phyloP scores from a whole-genome alignment of 2,113 vertebrate genomes.

The Cyprinodon variegatus region DNA sequence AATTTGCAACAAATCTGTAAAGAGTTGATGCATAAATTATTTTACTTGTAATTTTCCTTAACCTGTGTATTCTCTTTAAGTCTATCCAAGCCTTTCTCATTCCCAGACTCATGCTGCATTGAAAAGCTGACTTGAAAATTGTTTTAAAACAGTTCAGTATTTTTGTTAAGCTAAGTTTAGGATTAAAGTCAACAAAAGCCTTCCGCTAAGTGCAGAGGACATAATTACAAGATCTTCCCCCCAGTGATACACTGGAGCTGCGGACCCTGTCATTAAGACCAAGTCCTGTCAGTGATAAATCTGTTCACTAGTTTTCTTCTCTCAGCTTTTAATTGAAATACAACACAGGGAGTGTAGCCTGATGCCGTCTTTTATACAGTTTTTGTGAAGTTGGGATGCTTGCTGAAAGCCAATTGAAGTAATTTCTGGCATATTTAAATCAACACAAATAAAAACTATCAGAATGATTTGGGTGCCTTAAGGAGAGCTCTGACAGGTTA shows the following conservation, averaged over 20 bases:
- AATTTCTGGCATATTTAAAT: neutral
- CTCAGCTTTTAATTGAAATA: constrained; percentile 31
- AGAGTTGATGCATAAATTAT: too few species aligned
- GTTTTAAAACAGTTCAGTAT: neutral
- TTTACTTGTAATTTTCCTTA: neutral
- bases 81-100: neutral
- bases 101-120: neutral
- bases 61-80: neutral
- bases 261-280: constrained; percentile 38
- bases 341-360: constrained; percentile 23
- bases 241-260: neutral
- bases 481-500: neutral
- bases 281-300: constrained; percentile 38
- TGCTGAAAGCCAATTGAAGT: neutral
- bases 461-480: neutral
- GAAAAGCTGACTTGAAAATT: neutral
- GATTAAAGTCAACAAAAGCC: neutral
- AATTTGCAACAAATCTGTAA: neutral
- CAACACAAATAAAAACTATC: neutral
- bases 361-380: constrained; percentile 3
- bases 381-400: neutral
- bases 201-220: neutral
- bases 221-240: constrained; percentile 46
- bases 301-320: constrained; percentile 32
- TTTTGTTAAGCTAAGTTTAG: constrained; percentile 16